phyloP scores from a whole-genome alignment of 2,888 invertebrate species.

The Parnassius glacialis region DNA sequence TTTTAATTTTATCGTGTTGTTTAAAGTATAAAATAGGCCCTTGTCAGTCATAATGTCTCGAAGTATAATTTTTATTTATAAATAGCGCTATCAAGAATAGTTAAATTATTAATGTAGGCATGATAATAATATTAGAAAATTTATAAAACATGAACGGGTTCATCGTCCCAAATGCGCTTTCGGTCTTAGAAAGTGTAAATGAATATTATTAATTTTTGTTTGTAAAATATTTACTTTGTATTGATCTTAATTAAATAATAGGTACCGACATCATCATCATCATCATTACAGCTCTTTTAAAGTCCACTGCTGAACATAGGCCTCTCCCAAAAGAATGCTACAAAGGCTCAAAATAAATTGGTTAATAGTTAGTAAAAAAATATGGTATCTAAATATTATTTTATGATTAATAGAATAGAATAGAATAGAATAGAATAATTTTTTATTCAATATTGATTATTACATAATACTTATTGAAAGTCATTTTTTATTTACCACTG shows the following conservation, averaged over 20 bases:
- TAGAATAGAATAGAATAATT: too few relatives aligned
- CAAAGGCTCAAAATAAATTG: too few relatives aligned
- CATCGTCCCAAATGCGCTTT: constrained; percentile 11
- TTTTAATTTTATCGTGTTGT: constrained; percentile 22
- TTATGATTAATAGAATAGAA: too few relatives aligned
- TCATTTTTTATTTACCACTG: too few relatives aligned
- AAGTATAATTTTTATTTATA: constrained; percentile 15
- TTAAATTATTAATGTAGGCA: constrained; percentile 19
- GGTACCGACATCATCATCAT: background rate
- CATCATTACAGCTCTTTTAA: too few relatives aligned
- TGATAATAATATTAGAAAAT: constrained; percentile 19
- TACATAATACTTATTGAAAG: too few relatives aligned
- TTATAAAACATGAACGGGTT: constrained; percentile 15
- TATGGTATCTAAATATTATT: too few relatives aligned
- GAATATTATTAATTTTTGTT: background rate
- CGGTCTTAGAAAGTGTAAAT: background rate
- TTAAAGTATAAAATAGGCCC: constrained; percentile 17
- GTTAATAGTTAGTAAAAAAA: too few relatives aligned
- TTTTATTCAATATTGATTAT: too few relatives aligned
- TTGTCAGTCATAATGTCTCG: constrained; percentile 19
- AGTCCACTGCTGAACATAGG: too few relatives aligned
- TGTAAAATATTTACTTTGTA: background rate
- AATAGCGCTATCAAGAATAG: constrained; percentile 13
- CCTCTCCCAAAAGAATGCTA: too few relatives aligned
- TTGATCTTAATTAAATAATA: background rate